Evolutionary conservation across 2,888 invertebrate species (phyloP), one percentile per base, ranked within the genome.

Genomic region (Anorthoa munda): DNA sequence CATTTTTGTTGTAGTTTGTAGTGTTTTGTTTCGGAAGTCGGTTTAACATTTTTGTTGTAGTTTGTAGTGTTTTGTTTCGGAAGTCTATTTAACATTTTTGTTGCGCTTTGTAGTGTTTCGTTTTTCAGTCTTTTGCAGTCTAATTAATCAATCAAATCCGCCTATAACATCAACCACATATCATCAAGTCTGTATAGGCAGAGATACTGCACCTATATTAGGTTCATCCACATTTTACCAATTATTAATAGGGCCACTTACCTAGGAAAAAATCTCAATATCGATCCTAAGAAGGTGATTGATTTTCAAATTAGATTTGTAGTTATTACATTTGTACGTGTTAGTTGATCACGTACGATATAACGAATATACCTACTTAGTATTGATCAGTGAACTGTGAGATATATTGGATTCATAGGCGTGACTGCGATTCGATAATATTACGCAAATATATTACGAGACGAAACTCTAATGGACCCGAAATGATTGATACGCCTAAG

Each of bases 361-460:
- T 67, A 55, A 76, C 53, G 59, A 76, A 60, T 60, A 75, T 45
- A 73, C 53, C n/a, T 21, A 60, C 53, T 51, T 21, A 60, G 51
- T 39, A 26, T 18, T 50, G 48, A 72, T 66, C 77, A 66, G 39
- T 72, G 78, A 66, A 65, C 53, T 45, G 65, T 51, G 39, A 60
- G 39, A 65, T 73, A 50, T 73, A 66, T 75, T 67, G 46, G 17
- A 74, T 39, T 23, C n/a, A 39, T 0, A 26, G 31, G 51, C 46
- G 46, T 75, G 26, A 78, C 66, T 72, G n/a, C 13, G 21, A 63
- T 63, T 51, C 48, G 53, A 61, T 18, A 53, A 61, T 65, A 65
- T 77, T 77, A 31, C 72, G 61, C 46, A 78, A 66, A 77, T 18
- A 51, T 45, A 72, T 77, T 77, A 66, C 61, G 39, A 75, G 23